Conservation (phyloP, 2,888 invertebrate species). For the Cantharis rufa region DNA sequence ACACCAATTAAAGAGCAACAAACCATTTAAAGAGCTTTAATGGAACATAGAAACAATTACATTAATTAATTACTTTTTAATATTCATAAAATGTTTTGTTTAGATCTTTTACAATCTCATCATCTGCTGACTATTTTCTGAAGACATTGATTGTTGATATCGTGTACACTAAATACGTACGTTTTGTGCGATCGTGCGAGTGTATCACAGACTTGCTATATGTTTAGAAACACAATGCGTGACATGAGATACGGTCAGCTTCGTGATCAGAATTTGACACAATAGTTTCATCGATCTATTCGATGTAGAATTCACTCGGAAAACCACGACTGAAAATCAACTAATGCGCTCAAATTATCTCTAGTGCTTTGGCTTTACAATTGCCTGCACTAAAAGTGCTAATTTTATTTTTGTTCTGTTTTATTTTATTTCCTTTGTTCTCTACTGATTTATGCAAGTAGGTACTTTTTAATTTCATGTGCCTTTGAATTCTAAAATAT, state of each 20-base stretch:
- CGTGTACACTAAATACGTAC: constrained; percentile 27
- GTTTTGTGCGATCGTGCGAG: constrained; percentile 42
- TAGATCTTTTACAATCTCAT: neutral
- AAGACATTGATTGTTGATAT: constrained; percentile 27
- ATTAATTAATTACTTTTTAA: neutral
- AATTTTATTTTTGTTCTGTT: constrained; percentile 39
- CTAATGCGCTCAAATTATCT: constrained; percentile 50
- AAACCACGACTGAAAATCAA: constrained; percentile 50
- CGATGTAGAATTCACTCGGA: constrained; percentile 43
- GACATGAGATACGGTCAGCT: constrained; percentile 49
- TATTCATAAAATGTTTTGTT: neutral
- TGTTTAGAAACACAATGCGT: constrained; percentile 53
- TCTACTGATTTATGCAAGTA: neutral
- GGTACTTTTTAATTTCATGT: neutral
- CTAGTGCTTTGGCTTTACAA: constrained; percentile 43
- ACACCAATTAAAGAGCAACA: no score
- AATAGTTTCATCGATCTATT: constrained; percentile 47
- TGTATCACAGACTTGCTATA: constrained; percentile 49
- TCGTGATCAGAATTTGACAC: constrained; percentile 52
- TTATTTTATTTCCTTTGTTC: constrained; percentile 5
- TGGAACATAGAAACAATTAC: no score
- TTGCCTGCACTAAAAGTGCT: constrained; percentile 39
- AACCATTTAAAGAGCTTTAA: no score
- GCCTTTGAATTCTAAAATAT: neutral
- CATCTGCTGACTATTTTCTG: neutral